Evolutionary conservation across 2,888 invertebrate genomes (phyloP).

Genomic region (Druceiella hillmani): DNA sequence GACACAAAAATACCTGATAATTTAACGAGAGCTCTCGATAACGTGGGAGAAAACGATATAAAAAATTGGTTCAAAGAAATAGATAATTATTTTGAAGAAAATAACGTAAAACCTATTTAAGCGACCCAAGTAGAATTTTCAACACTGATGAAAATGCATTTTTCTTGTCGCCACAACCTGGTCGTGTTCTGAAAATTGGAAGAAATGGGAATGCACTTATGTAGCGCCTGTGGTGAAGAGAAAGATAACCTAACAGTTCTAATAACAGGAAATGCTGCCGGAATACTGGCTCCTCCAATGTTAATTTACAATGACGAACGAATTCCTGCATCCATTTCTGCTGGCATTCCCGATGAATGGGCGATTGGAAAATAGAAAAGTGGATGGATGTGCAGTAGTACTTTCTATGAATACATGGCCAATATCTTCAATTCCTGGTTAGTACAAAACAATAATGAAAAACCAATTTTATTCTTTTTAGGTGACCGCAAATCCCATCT

Average conservation of each 20-base stretch:
- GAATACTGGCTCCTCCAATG: conserved; percentile 7
- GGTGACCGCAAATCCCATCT: conserved; percentile 19
- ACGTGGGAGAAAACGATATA: too few relatives aligned
- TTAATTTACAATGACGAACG: conserved; percentile 8
- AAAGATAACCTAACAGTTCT: conserved; percentile 2
- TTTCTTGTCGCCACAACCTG: background rate
- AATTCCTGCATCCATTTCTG: conserved; percentile 6
- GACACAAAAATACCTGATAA: too few relatives aligned
- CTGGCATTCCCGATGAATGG: conserved; percentile 8
- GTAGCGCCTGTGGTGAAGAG: background rate
- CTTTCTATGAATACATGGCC: conserved; percentile 8
- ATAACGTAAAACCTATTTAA: too few relatives aligned
- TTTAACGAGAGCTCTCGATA: too few relatives aligned
- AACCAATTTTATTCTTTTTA: conserved; percentile 9
- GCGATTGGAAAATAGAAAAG: conserved; percentile 6
- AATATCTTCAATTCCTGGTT: conserved; percentile 9
- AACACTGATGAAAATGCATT: conserved; percentile 1
- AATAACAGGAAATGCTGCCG: background rate
- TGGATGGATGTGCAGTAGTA: conserved; percentile 11
- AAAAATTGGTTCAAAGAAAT: too few relatives aligned
- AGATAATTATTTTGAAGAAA: too few relatives aligned
- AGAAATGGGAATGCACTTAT: conserved; percentile 1
- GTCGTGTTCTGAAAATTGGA: background rate
- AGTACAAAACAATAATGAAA: conserved; percentile 5
- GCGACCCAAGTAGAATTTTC: background rate